phyloP scores from a whole-genome alignment of 1,140 invertebrate species.

The Thaumatotibia leucotreta region DNA sequence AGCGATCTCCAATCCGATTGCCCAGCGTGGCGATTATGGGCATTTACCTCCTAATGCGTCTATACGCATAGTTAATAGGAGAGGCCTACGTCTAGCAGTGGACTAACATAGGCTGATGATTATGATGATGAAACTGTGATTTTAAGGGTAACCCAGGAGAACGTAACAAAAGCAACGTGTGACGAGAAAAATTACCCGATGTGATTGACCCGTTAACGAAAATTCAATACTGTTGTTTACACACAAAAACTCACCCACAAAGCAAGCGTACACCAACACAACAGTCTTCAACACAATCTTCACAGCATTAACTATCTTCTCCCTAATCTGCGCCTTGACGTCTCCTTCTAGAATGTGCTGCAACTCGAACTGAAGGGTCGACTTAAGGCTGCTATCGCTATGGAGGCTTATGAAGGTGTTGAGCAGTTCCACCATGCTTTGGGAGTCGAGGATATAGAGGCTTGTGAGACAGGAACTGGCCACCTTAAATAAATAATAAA shows the following conservation, averaged over 20 bases:
- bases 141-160: no score
- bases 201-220: neutral
- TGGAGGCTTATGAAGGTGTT: conserved; percentile 74
- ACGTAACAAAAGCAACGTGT: no score
- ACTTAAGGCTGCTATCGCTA: conserved; percentile 66
- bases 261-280: conserved; percentile 79
- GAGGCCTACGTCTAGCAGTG: no score
- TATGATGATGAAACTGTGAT: no score
- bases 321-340: conserved; percentile 73
- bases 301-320: conserved; percentile 75
- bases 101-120: no score
- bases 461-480: conserved; percentile 81
- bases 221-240: conserved; percentile 1
- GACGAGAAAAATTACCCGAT: no score
- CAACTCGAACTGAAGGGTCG: conserved; percentile 68
- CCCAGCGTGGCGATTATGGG: no score
- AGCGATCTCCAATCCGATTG: no score
- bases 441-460: conserved; percentile 78
- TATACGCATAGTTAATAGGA: no score
- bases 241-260: conserved; percentile 77
- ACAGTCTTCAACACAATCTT: conserved; percentile 76
- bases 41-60: no score
- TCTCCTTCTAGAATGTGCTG: conserved; percentile 62
- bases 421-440: conserved; percentile 66
- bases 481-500: conserved; percentile 69